Conservation (phyloP, 2,113 vertebrate species). For the Cathartes aura region DNA sequence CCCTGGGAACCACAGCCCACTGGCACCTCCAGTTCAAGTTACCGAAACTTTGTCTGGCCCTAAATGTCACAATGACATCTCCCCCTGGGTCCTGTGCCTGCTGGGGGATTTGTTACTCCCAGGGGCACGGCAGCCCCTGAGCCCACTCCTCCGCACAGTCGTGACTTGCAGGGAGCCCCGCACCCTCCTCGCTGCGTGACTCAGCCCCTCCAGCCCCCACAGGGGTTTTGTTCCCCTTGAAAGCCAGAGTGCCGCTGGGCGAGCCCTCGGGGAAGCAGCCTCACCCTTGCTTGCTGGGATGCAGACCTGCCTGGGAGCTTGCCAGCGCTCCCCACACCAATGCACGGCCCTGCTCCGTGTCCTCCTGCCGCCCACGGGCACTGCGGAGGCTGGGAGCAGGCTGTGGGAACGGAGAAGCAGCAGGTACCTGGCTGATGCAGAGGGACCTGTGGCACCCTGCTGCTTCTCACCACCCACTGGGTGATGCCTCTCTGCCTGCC, state of each 20-base stretch:
- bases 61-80: not conserved
- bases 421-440: rapidly evolving
- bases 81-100: not conserved
- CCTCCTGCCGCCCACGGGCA: not conserved
- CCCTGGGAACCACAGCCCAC: not conserved
- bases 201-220: conserved; percentile 59
- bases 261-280: not conserved
- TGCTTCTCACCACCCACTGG: not conserved
- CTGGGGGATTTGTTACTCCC: not conserved
- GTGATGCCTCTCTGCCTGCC: not conserved
- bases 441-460: not conserved
- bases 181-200: not conserved
- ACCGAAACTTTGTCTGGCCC: not conserved
- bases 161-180: conserved; percentile 18
- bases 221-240: conserved; percentile 26
- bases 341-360: not conserved
- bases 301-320: not conserved
- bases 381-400: not conserved
- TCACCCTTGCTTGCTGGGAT: not conserved
- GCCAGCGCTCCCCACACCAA: rapidly evolving
- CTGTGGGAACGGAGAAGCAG: not conserved
- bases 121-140: not conserved
- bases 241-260: not conserved
- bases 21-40: not conserved
- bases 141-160: conserved; percentile 2